Evolutionary conservation across 2,113 vertebrate species (phyloP).

Genomic region (Paracanthobrama guichenoti): DNA sequence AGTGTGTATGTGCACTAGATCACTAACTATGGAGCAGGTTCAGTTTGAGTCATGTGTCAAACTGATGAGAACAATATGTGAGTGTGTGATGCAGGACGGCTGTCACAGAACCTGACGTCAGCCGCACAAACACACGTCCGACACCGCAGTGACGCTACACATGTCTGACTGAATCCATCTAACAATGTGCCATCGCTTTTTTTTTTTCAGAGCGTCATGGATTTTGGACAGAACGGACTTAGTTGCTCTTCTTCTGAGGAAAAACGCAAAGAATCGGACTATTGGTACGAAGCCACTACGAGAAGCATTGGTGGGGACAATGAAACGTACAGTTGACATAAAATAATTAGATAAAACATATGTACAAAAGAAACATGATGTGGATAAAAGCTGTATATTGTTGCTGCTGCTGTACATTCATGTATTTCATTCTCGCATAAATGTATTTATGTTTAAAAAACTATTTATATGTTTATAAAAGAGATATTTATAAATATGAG

Average conservation of each 20-base stretch:
- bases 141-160: background rate
- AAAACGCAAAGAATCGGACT: slow-evolving; percentile 65
- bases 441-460: slow-evolving; percentile 85
- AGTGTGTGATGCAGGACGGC: background rate
- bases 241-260: slow-evolving; percentile 69
- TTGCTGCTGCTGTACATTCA: slow-evolving; percentile 80
- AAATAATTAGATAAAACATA: slow-evolving; percentile 61
- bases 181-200: slow-evolving; percentile 21
- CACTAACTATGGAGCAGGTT: background rate
- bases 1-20: background rate
- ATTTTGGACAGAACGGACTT: slow-evolving; percentile 67
- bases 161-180: background rate
- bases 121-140: background rate
- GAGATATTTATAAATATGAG: slow-evolving; percentile 84
- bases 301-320: slow-evolving; percentile 69
- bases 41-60: background rate
- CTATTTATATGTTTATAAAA: slow-evolving; percentile 88
- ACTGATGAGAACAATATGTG: background rate
- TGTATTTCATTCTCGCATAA: slow-evolving; percentile 79
- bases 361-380: slow-evolving; percentile 65
- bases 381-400: slow-evolving; percentile 82
- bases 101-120: background rate
- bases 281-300: slow-evolving; percentile 72
- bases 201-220: slow-evolving; percentile 66
- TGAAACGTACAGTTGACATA: slow-evolving; percentile 62